phyloP scores from a whole-genome alignment of 2,797 vertebrate genomes.

The Brotula barbata region DNA sequence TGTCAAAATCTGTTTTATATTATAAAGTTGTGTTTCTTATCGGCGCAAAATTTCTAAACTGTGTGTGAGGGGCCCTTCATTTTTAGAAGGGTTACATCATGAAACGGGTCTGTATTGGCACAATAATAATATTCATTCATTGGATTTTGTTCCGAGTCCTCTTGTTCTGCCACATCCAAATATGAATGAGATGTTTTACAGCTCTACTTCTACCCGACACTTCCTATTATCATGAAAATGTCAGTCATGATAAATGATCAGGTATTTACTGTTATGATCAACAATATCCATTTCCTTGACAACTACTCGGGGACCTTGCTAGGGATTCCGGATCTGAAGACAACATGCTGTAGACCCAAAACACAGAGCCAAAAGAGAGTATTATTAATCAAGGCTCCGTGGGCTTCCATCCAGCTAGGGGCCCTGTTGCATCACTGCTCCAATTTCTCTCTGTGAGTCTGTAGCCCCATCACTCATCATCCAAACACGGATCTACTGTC shows the following conservation, averaged over 20 bases:
- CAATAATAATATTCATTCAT: too few species aligned
- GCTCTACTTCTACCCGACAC: neutral
- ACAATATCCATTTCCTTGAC: constrained; percentile 15
- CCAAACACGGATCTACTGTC: neutral
- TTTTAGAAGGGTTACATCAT: too few species aligned
- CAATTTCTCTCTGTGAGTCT: constrained; percentile 7
- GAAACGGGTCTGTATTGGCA: too few species aligned
- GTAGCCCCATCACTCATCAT: constrained; percentile 16
- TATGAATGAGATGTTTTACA: neutral
- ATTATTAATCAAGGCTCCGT: constrained; percentile 31
- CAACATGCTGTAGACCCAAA: constrained; percentile 27
- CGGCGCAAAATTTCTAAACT: too few species aligned
- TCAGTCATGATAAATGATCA: constrained; percentile 10
- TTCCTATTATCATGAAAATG: constrained; percentile 3
- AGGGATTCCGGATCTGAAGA: constrained; percentile 25
- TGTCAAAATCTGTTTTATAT: neutral
- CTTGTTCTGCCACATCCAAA: neutral
- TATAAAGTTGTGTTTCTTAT: neutral
- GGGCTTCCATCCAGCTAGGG: constrained; percentile 27
- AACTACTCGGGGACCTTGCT: constrained; percentile 10
- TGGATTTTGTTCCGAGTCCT: too few species aligned
- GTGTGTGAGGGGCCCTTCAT: too few species aligned
- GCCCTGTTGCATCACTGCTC: constrained; percentile 7
- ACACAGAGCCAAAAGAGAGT: constrained; percentile 7
- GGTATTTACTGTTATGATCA: constrained; percentile 29